A percentile compares a stretch with the other conserved stretches of the same genome.
These are phyloP conservation scores for Hyaena hyaena DNA, from an alignment of 2,113 vertebrate genomes.

Conservation along the genomic window DNA sequence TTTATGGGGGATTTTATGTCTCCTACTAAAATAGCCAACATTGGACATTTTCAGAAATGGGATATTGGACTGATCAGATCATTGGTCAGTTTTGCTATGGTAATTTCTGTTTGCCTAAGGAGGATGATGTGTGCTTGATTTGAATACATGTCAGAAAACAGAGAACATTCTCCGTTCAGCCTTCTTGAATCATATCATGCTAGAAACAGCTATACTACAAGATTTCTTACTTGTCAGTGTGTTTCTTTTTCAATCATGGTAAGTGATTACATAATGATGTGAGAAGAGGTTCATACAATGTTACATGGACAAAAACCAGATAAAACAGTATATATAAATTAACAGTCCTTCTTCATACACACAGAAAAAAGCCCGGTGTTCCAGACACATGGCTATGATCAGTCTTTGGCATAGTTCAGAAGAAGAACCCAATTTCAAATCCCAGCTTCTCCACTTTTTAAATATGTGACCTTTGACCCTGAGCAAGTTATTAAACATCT, in stretches of 20 bases:
- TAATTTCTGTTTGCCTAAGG: slow-evolving; percentile 35
- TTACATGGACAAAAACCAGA: background rate
- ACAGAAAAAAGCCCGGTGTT: background rate
- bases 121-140: slow-evolving; percentile 20
- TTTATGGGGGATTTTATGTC: slow-evolving; percentile 59
- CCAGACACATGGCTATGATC: background rate
- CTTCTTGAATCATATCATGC: background rate
- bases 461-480: background rate
- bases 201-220: background rate
- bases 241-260: background rate
- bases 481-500: slow-evolving; percentile 4
- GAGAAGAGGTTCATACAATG: background rate
- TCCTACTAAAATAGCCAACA: slow-evolving; percentile 48
- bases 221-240: background rate
- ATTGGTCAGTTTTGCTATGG: slow-evolving; percentile 42
- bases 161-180: background rate
- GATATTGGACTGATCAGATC: slow-evolving; percentile 57
- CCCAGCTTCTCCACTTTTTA: background rate
- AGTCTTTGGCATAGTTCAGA: background rate
- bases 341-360: background rate
- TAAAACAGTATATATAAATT: background rate
- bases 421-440: background rate
- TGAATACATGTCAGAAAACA: slow-evolving; percentile 6
- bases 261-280: background rate
- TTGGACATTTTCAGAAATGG: slow-evolving; percentile 53